These are phyloP conservation scores for Xiphophorus birchmanni DNA, from an alignment of 2,797 vertebrate species.

Conservation along the genomic window DNA sequence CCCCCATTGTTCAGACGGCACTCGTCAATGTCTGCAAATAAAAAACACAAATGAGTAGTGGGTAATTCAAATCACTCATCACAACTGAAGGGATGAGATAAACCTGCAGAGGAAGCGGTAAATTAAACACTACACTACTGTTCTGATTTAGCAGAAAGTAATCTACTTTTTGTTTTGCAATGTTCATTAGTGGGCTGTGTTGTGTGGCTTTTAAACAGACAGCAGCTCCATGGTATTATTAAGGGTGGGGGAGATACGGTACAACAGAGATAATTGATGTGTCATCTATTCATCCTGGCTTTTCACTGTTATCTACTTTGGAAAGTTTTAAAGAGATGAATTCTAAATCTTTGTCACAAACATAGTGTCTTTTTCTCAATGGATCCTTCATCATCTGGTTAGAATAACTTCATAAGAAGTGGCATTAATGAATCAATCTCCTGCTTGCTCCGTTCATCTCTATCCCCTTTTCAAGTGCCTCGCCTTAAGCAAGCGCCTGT, in stretches of 20 bases:
- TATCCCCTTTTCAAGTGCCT: constrained; percentile 47
- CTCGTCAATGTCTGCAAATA: constrained; percentile 90
- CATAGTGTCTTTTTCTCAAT: constrained; percentile 68
- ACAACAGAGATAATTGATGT: constrained; percentile 56
- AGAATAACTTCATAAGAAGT: constrained; percentile 72
- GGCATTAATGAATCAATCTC: constrained; percentile 64
- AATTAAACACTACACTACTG: neutral
- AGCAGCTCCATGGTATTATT: neutral
- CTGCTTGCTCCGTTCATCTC: constrained; percentile 51
- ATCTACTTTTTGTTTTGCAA: constrained; percentile 6
- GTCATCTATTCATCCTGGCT: constrained; percentile 54
- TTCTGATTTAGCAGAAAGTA: constrained; percentile 2
- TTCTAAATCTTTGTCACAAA: constrained; percentile 74
- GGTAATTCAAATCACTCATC: constrained; percentile 8
- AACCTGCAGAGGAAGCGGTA: constrained; percentile 10
- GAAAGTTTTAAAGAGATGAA: constrained; percentile 66
- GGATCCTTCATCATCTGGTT: constrained; percentile 77
- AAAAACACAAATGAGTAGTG: constrained; percentile 28
- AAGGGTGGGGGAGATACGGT: neutral
- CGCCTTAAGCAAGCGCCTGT: constrained; percentile 54
- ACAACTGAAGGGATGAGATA: constrained; percentile 9
- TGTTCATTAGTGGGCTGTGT: neutral
- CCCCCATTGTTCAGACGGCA: constrained; percentile 95
- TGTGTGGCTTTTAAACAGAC: neutral
- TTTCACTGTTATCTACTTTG: constrained; percentile 61